phyloP scores from a whole-genome alignment of 2,113 vertebrate genomes.

The Dasyprocta punctata region DNA sequence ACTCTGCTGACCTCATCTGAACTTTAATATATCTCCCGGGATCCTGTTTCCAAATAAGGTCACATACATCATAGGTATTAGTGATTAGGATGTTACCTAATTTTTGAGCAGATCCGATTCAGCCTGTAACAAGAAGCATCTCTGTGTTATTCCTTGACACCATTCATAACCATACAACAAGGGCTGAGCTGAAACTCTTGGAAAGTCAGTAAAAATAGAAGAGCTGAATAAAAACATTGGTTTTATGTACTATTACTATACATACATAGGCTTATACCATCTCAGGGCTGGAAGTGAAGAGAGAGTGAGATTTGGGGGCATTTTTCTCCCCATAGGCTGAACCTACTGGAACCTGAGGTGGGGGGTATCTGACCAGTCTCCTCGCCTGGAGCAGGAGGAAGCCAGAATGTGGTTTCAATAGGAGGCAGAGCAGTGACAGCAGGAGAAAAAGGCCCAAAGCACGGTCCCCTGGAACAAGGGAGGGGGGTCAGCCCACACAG shows the following conservation, averaged over 20 bases:
- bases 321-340: not conserved
- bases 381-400: not conserved
- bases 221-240: not conserved
- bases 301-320: accelerated
- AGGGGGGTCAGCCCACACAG: not conserved
- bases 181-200: not conserved
- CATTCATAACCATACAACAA: not conserved
- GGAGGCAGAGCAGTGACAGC: not conserved
- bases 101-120: not conserved
- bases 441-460: not conserved
- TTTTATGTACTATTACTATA: not conserved
- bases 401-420: not conserved
- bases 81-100: not conserved
- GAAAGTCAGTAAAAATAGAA: not conserved
- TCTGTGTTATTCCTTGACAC: not conserved
- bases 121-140: not conserved
- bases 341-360: not conserved
- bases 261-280: too few relatives aligned
- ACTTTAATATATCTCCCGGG: not conserved
- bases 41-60: not conserved
- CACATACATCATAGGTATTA: not conserved
- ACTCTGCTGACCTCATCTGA: not conserved
- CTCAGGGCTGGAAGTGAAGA: not conserved
- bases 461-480: accelerated
- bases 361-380: accelerated